Conservation (phyloP, 2,797 vertebrate species). For the Rhynchonycteris naso region DNA sequence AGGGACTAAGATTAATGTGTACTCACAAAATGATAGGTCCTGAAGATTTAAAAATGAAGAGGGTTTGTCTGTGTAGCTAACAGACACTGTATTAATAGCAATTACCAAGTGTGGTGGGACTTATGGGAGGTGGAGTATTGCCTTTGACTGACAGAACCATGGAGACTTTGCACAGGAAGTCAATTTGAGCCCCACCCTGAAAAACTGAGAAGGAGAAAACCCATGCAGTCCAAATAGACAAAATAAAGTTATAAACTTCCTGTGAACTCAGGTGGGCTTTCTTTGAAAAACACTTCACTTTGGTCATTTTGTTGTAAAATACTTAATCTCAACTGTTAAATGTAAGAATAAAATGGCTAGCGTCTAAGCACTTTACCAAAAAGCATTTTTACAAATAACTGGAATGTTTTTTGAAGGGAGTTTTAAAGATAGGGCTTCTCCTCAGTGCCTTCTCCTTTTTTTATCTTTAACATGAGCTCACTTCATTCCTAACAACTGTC, state of each 20-base stretch:
- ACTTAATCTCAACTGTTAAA: neutral
- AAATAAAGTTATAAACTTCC: rapidly evolving
- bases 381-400: neutral
- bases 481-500: neutral
- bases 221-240: rapidly evolving
- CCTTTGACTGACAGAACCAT: no score
- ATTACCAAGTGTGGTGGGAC: rapidly evolving
- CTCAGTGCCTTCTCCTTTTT: neutral
- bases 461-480: neutral
- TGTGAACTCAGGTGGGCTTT: neutral
- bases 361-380: neutral
- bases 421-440: neutral
- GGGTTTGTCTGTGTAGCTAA: neutral
- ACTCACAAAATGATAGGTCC: no score
- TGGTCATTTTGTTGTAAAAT: neutral
- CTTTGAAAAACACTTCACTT: neutral
- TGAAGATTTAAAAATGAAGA: neutral
- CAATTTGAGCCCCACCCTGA: neutral
- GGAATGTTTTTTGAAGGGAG: neutral
- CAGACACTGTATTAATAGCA: rapidly evolving
- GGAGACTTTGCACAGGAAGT: neutral
- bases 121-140: rapidly evolving
- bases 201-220: neutral
- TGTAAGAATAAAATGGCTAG: neutral
- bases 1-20: neutral